Evolutionary conservation across 2,797 vertebrate genomes (phyloP).

Genomic region (Sciurus carolinensis): DNA sequence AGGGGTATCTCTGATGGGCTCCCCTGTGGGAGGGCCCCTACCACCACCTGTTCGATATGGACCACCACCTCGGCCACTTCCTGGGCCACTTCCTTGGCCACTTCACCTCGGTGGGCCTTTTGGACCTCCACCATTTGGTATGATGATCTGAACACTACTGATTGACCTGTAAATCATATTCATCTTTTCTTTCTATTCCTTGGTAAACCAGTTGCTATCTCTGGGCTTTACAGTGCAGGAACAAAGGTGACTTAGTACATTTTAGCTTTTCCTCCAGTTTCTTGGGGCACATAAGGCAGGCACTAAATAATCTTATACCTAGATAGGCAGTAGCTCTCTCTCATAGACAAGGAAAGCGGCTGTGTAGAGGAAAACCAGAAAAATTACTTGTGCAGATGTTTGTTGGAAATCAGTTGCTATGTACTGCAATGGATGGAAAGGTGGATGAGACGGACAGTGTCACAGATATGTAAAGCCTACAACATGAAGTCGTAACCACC

Average conservation of each 20-base stretch:
- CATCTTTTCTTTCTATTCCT: no score
- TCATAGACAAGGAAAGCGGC: background rate
- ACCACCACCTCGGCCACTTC: slow-evolving; percentile 75
- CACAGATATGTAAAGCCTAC: background rate
- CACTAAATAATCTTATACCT: background rate
- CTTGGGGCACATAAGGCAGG: no score
- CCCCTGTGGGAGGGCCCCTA: slow-evolving; percentile 86
- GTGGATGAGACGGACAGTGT: background rate
- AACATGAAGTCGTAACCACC: background rate
- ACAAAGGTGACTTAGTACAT: no score
- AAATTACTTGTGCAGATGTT: no score
- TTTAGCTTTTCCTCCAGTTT: background rate
- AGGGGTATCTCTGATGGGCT: slow-evolving; percentile 91
- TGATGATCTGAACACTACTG: no score
- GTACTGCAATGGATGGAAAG: background rate
- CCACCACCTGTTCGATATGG: slow-evolving; percentile 88
- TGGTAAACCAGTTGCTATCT: no score
- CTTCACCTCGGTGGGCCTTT: no score
- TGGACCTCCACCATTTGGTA: no score
- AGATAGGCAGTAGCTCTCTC: background rate
- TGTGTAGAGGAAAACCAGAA: background rate
- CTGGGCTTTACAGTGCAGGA: no score
- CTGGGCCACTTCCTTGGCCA: no score
- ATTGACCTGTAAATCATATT: no score
- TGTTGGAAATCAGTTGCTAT: background rate